Evolutionary conservation across 2,797 vertebrate genomes (phyloP), one percentile per base, ranked within the genome.

Genomic region (Brachymystax lenok): DNA sequence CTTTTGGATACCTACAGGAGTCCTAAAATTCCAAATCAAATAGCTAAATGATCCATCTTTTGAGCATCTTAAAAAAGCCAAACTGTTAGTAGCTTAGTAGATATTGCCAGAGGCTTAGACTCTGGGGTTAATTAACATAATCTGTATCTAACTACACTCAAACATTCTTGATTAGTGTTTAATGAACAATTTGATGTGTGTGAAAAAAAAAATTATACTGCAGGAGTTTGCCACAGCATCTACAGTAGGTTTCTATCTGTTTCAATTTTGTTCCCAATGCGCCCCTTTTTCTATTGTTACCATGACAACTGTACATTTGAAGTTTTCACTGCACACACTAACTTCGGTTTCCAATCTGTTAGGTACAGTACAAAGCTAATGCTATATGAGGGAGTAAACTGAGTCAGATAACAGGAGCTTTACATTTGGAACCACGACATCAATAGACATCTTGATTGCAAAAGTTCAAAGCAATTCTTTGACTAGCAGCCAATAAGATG

Each of bases 301-400:
- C 66, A 68, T 68, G 66, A 68, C 66, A 68, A 68, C 66, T 68
- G 66, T 33, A 30, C 14, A 35, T 68, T 68, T 30, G 5, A 68
- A 68, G 28, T 68, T 67, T 67, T 30, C 28, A 68, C 14, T 19
- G 66, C 30, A 68, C 40, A 46, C 66, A 30, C 27, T 19, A 68
- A 68, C 30, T 33, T 68, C 17, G 30, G 66, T 63, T 24, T 27
- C n/a, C 21, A 63, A 27, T 63, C 21, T 24, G 12, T 33, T 16
- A 68, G 27, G 16, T 19, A 35, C 40, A 46, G 40, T 46, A 46
- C 28, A 68, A 17, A 35, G 28, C 28, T 35, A 19, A 68, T 68
- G 30, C 27, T 68, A 68, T 33, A 66, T 66, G 5, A 16, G 14
- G 13, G 13, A 33, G 13, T 33, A 63, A 21, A 13, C 59, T n/a